Evolutionary conservation across 2,888 invertebrate genomes (phyloP).

Genomic region (Phragmatobia fuliginosa): DNA sequence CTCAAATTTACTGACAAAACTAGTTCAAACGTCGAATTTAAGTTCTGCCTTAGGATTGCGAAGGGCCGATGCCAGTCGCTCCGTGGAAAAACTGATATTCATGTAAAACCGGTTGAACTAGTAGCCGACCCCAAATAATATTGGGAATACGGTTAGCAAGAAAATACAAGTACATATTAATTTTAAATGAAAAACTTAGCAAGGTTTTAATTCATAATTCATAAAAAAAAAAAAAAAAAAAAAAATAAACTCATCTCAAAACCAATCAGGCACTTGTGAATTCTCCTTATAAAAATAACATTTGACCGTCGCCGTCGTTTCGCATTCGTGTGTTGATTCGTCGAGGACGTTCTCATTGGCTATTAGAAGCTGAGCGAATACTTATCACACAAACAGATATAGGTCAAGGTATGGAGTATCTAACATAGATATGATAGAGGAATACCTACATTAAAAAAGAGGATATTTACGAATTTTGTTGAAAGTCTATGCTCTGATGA

Average conservation of each 20-base stretch:
- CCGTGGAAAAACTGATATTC: too few species aligned
- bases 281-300: constrained; percentile 2
- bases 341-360: constrained; percentile 41
- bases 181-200: too few species aligned
- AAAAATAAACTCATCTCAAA: not conserved
- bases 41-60: too few species aligned
- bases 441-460: not conserved
- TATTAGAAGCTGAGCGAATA: constrained; percentile 27
- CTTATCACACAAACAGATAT: constrained; percentile 30
- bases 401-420: constrained; percentile 8
- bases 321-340: constrained; percentile 8
- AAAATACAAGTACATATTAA: too few species aligned
- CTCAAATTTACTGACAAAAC: too few species aligned
- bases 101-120: too few species aligned
- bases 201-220: too few species aligned
- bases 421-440: not conserved
- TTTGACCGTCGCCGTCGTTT: constrained; percentile 3
- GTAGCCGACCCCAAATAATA: too few species aligned
- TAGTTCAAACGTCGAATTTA: too few species aligned
- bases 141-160: too few species aligned
- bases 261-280: not conserved
- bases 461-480: not conserved
- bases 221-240: too few species aligned
- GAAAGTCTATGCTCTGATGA: not conserved
- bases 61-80: too few species aligned